A percentile compares a stretch with the other conserved stretches of the same genome.
Evolutionary conservation across 2,888 invertebrate genomes (phyloP).

Genomic region (Drosophila borborema): DNA sequence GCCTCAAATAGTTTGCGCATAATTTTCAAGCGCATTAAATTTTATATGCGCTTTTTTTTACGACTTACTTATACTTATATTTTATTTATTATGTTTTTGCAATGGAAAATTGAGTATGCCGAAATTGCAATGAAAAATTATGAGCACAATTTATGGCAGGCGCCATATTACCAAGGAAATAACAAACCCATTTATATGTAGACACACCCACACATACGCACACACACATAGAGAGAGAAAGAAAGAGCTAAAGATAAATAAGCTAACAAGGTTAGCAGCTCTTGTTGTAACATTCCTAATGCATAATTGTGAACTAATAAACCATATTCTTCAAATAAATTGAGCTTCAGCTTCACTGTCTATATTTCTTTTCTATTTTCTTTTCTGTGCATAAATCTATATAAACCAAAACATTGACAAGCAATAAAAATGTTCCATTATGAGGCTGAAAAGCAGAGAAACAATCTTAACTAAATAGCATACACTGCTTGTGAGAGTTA

Average conservation of each 20-base stretch:
- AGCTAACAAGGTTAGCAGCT: constrained; percentile 38
- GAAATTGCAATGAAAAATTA: constrained; percentile 71
- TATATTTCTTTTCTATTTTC: too few relatives aligned
- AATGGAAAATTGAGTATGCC: constrained; percentile 50
- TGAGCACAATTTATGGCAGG: constrained; percentile 71
- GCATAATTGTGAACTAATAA: constrained; percentile 12
- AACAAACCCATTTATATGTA: constrained; percentile 64
- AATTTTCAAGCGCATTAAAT: constrained; percentile 78
- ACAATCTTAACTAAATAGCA: constrained; percentile 60
- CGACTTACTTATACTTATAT: constrained; percentile 76
- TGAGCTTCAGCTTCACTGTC: constrained; percentile 4
- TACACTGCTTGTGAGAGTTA: constrained; percentile 44
- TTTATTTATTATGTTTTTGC: constrained; percentile 74
- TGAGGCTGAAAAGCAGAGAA: constrained; percentile 39
- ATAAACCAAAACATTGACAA: constrained; percentile 45
- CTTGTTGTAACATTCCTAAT: constrained; percentile 8
- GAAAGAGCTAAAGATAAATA: constrained; percentile 27
- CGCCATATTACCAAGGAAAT: constrained; percentile 63
- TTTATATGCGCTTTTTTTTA: constrained; percentile 73
- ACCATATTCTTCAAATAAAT: constrained; percentile 17
- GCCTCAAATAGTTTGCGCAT: constrained; percentile 75
- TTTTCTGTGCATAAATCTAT: neutral
- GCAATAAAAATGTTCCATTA: constrained; percentile 44
- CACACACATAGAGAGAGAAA: neutral
- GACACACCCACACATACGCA: constrained; percentile 7